phyloP scores from a whole-genome alignment of 1,140 invertebrate species.

The Heliothis virescens region DNA sequence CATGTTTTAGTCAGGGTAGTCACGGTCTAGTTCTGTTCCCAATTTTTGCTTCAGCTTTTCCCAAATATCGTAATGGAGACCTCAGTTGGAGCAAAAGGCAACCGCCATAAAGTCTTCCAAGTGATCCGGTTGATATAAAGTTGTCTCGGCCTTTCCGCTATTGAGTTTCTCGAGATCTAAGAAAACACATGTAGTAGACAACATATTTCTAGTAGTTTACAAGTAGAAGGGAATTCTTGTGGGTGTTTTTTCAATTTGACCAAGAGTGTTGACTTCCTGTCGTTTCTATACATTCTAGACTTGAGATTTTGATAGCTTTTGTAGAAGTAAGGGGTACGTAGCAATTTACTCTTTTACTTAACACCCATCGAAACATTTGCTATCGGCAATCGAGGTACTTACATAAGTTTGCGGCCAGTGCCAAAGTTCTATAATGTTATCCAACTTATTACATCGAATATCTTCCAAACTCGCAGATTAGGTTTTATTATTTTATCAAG shows the following conservation, averaged over 20 bases:
- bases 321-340: too few species aligned
- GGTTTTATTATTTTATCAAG: conserved; percentile 1
- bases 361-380: neutral
- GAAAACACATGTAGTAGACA: conserved; percentile 39
- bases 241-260: conserved; percentile 1
- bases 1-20: conserved; percentile 12
- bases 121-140: conserved; percentile 42
- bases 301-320: neutral
- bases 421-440: neutral
- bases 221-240: conserved; percentile 29
- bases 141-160: conserved; percentile 37
- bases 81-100: conserved; percentile 28
- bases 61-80: conserved; percentile 29
- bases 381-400: neutral
- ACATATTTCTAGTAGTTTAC: conserved; percentile 37
- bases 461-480: neutral
- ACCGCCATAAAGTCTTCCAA: conserved; percentile 34
- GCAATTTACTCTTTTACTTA: too few species aligned
- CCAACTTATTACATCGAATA: neutral
- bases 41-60: conserved; percentile 18
- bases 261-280: neutral
- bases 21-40: conserved; percentile 20
- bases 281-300: neutral
- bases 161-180: conserved; percentile 37
- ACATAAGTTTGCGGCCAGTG: neutral